These are phyloP conservation scores for Gobius niger DNA, from an alignment of 2,113 vertebrate species.

Conservation along the genomic window DNA sequence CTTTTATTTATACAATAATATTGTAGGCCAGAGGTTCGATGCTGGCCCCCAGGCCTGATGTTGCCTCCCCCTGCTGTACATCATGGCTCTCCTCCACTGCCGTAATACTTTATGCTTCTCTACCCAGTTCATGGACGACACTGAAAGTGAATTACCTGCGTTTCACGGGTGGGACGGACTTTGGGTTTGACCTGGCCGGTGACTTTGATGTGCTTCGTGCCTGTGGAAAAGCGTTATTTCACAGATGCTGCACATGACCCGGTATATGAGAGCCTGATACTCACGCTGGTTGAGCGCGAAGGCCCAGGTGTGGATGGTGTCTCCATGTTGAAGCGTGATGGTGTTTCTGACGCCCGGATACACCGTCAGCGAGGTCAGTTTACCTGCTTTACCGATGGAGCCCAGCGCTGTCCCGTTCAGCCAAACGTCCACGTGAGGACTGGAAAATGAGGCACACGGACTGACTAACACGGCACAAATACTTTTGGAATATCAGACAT, in stretches of 20 bases:
- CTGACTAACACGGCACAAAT: background rate
- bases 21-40: too few relatives aligned
- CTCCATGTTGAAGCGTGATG: slow-evolving; percentile 33
- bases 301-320: slow-evolving; percentile 34
- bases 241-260: background rate
- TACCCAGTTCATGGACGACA: background rate
- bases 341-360: slow-evolving; percentile 51
- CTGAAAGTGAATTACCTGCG: slow-evolving; percentile 37
- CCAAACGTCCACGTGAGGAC: slow-evolving; percentile 48
- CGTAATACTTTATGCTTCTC: too few relatives aligned
- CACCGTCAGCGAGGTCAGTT: slow-evolving; percentile 59
- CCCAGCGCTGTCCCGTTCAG: slow-evolving; percentile 53
- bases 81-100: too few relatives aligned
- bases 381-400: slow-evolving; percentile 26
- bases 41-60: too few relatives aligned
- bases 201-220: slow-evolving; percentile 42
- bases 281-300: slow-evolving; percentile 57
- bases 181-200: slow-evolving; percentile 39
- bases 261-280: too few relatives aligned
- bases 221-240: slow-evolving; percentile 23
- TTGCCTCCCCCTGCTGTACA: too few relatives aligned
- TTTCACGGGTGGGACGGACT: slow-evolving; percentile 16
- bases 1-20: too few relatives aligned
- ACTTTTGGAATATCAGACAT: too few relatives aligned
- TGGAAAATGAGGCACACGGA: slow-evolving; percentile 8